Evolutionary conservation across 2,888 invertebrate species (phyloP).

Genomic region (Macrophya alboannulata): DNA sequence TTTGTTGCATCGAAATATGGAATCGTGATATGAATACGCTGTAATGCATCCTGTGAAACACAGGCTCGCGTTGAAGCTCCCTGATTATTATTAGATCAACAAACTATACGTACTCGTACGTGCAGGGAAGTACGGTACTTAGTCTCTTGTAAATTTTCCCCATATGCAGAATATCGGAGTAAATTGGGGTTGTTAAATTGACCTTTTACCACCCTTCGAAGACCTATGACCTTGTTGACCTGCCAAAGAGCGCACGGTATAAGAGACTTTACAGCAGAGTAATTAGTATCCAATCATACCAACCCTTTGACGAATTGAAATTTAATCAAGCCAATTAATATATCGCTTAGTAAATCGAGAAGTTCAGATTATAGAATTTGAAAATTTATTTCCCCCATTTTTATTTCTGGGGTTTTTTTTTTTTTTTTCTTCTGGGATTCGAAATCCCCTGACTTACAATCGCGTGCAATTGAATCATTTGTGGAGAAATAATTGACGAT

Average conservation of each 20-base stretch:
- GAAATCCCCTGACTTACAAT: background rate
- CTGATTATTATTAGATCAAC: background rate
- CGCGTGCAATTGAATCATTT: background rate
- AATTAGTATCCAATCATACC: conserved; percentile 7
- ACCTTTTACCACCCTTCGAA: background rate
- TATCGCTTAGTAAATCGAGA: background rate
- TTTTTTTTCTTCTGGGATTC: background rate
- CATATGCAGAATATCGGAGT: background rate
- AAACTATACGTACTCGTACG: background rate
- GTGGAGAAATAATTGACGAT: background rate
- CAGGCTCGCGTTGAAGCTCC: background rate
- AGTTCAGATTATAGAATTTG: background rate
- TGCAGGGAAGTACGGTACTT: background rate
- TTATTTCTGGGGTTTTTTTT: too few relatives aligned
- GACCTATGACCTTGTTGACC: background rate
- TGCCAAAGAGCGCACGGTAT: background rate
- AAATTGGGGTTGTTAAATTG: background rate
- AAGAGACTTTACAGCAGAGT: background rate
- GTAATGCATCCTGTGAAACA: background rate
- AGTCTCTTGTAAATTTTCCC: background rate
- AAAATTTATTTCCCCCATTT: background rate
- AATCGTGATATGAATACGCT: background rate
- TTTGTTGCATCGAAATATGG: background rate
- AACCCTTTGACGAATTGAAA: background rate
- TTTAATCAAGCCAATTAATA: background rate